These are phyloP conservation scores for Penaeus japonicus DNA, from an alignment of 1,140 invertebrate species.

Conservation along the genomic window DNA sequence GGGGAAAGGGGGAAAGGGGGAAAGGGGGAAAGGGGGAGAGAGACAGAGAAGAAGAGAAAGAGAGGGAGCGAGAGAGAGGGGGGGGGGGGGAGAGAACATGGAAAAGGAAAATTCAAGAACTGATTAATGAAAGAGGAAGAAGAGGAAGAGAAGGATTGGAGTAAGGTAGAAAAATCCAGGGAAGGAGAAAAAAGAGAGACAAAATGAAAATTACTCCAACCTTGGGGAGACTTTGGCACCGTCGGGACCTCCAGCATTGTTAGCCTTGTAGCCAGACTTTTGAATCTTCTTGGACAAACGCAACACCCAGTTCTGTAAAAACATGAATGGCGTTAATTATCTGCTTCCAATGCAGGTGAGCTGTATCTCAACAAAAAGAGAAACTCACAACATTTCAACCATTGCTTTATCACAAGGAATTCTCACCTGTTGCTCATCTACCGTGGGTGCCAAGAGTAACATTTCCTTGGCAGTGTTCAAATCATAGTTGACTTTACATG, in stretches of 20 bases:
- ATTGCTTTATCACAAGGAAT: not conserved
- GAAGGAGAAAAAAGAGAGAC: not conserved
- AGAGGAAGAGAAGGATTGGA: not conserved
- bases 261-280: constrained; percentile 90
- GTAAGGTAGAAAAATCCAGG: not conserved
- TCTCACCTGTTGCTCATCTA: constrained; percentile 79
- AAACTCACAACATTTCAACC: not conserved
- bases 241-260: constrained; percentile 65
- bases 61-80: no score
- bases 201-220: constrained; percentile 63
- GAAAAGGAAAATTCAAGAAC: no score
- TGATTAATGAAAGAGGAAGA: not conserved
- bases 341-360: not conserved
- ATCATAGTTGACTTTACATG: constrained; percentile 93
- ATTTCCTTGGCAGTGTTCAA: constrained; percentile 91
- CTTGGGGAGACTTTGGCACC: constrained; percentile 74
- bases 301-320: constrained; percentile 81
- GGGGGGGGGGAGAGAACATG: no score
- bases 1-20: no score
- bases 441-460: constrained; percentile 81
- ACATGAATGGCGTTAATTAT: not conserved
- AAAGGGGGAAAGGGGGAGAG: no score
- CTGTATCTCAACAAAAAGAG: not conserved
- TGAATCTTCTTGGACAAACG: constrained; percentile 90
- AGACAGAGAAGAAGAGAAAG: no score